These are phyloP conservation scores for Steatornis caripensis DNA, from an alignment of 2,113 vertebrate genomes.

Conservation along the genomic window DNA sequence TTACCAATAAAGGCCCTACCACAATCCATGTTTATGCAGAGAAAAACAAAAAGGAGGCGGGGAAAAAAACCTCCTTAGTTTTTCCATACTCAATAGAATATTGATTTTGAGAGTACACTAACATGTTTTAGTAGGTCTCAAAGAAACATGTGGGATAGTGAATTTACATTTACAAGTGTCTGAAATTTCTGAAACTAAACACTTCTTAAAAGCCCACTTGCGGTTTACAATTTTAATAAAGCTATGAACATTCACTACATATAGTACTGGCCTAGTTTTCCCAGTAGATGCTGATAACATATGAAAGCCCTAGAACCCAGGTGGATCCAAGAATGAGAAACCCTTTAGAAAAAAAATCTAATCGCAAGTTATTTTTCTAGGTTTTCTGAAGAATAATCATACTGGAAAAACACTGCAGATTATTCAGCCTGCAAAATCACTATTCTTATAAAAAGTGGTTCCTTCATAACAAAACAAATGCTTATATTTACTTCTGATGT, in stretches of 20 bases:
- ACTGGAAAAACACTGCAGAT: background rate
- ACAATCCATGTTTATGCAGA: background rate
- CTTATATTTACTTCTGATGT: background rate
- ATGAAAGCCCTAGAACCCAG: background rate
- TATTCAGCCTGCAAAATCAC: background rate
- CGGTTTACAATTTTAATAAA: background rate
- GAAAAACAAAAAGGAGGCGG: accelerated
- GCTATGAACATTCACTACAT: background rate
- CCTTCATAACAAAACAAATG: background rate
- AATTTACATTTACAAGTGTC: background rate
- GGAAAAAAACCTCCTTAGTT: background rate
- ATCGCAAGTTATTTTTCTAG: background rate
- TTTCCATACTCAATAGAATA: background rate
- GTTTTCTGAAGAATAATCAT: background rate
- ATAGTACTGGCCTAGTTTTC: background rate
- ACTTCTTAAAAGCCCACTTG: background rate
- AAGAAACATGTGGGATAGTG: background rate
- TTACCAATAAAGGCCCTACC: background rate
- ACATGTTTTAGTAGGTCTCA: background rate
- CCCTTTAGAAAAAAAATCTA: background rate
- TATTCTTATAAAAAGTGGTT: background rate
- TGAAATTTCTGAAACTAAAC: background rate
- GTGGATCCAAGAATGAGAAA: background rate
- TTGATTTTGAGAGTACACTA: background rate
- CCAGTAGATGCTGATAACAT: background rate